Base-by-base conservation (phyloP, 2,888 invertebrate species). In the Drosophila buzzatii region DNA sequence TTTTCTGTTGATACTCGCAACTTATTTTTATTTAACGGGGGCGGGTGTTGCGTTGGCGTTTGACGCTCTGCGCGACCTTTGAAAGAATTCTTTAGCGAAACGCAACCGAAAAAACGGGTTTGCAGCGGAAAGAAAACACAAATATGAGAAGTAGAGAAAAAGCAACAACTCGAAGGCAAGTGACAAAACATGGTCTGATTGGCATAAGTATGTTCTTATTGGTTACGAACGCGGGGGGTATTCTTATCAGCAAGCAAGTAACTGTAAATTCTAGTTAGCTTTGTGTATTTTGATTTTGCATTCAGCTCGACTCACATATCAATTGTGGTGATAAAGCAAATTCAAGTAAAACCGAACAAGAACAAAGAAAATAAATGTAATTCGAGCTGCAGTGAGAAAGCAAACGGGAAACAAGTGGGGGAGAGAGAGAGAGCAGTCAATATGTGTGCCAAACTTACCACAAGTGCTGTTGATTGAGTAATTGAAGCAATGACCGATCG, bases 361-460 rank as follows among this genome's bases (percentile, higher is more conserved):
- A 70, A 76, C 70, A 76, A 86, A 83, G 60, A 58, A 57, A 64
- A 73, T 85, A 55, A 55, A 52, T 60, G 77, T 58, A 81, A 79
- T 77, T 59, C 45, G 66, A 81, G 47, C 62, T 58, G 45, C 20
- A 63, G n/a, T 16, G 31, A 16, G 16, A 39, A 8, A 41, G 8
- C 41, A 23, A 23, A 16, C 16, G 41, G 18, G 16, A 18, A 27
- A 27, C 27, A 27, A 8, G 23, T 4, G 56, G 49, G 56, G 31
- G 39, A 27, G 41, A 14, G 53, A 58, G 5, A 56, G 14, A 37
- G n/a, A 27, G 33, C 33, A 35, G n/a, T 45, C 68, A 51, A 74
- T 73, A 84, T 77, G 70, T 86, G 78, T 77, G 88, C 88, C 72
- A 84, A 73, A 70, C 90, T 89, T 85, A 85, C 85, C 88, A 89